These are phyloP conservation scores for Acleris holmiana DNA, from an alignment of 2,888 invertebrate species.

Conservation along the genomic window DNA sequence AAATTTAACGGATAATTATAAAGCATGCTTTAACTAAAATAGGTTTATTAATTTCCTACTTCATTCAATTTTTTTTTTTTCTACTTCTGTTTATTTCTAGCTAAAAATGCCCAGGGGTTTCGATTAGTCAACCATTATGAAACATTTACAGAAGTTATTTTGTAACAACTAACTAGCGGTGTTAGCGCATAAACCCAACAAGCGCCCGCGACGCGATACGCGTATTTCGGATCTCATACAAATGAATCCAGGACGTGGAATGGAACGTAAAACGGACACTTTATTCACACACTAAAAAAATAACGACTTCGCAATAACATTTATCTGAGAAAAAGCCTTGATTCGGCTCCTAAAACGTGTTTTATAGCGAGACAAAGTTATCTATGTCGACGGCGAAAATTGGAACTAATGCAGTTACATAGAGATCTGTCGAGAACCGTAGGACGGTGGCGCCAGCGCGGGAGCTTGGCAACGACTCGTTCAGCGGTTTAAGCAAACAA, in stretches of 20 bases:
- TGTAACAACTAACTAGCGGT: too few species aligned
- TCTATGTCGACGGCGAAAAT: slow-evolving; percentile 6
- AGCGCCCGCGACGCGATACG: too few species aligned
- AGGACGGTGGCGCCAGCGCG: slow-evolving; percentile 17
- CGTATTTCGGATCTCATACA: background rate
- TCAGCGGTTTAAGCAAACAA: slow-evolving; percentile 33
- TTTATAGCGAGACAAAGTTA: slow-evolving; percentile 21
- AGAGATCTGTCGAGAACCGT: background rate
- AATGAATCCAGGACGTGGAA: slow-evolving; percentile 21
- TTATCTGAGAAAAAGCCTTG: slow-evolving; percentile 36
- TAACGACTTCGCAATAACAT: slow-evolving; percentile 35
- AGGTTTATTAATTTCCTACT: too few species aligned
- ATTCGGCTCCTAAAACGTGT: slow-evolving; percentile 30
- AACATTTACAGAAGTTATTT: too few species aligned
- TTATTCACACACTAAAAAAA: slow-evolving; percentile 34
- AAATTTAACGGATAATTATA: too few species aligned
- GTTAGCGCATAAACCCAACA: too few species aligned
- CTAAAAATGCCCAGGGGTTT: too few species aligned
- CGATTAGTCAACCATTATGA: too few species aligned
- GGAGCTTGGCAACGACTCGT: background rate
- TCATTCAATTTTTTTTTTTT: too few species aligned
- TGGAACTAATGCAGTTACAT: slow-evolving; percentile 10
- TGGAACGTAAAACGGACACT: slow-evolving; percentile 34
- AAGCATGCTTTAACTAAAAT: too few species aligned
- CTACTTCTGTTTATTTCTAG: too few species aligned